Evolutionary conservation across 37 sponge, comb jelly and placozoan genomes (phyloP).

Genomic region (Chondrosia reniformis): DNA sequence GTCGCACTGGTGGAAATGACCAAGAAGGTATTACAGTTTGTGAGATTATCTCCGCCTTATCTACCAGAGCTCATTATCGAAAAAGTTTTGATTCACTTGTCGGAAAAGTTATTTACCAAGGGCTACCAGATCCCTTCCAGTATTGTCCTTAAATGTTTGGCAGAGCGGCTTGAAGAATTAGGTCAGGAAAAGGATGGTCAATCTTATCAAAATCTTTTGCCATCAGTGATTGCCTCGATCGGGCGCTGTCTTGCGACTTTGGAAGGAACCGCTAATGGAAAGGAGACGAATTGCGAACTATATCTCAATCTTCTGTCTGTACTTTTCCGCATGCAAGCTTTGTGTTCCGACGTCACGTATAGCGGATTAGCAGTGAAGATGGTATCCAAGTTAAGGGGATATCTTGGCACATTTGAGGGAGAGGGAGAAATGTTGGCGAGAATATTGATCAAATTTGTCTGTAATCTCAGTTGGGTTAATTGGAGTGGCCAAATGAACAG

Average conservation of each 20-base stretch:
- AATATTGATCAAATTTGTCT: no score
- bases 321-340: background rate
- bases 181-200: background rate
- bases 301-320: background rate
- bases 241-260: no score
- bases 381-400: background rate
- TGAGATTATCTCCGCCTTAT: background rate
- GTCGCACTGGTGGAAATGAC: background rate
- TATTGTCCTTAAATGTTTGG: background rate
- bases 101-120: background rate
- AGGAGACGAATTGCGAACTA: background rate
- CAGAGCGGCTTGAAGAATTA: background rate
- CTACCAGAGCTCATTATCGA: background rate
- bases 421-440: no score
- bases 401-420: background rate
- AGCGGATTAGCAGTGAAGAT: background rate
- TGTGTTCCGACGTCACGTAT: background rate
- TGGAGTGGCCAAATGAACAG: no score
- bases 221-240: no score
- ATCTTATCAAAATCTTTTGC: no score
- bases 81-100: conserved; percentile 9
- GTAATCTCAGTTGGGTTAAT: no score
- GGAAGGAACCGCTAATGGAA: no score
- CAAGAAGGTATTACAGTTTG: background rate
- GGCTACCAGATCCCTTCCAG: background rate